These are phyloP conservation scores for Melanitta fusca DNA, from an alignment of 2,797 vertebrate genomes.

Conservation along the genomic window DNA sequence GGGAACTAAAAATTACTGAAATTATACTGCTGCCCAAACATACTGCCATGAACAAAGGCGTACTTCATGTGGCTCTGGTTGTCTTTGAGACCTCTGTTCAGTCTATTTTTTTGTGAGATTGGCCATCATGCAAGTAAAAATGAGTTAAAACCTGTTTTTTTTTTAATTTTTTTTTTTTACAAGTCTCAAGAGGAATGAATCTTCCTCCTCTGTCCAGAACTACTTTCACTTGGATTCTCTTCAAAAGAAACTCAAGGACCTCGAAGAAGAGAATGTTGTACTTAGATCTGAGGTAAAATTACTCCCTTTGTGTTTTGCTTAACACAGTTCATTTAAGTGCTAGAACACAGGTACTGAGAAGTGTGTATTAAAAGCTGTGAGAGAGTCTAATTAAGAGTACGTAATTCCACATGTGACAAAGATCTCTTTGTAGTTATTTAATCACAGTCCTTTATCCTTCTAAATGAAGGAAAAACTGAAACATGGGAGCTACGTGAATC, in stretches of 20 bases:
- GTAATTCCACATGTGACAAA: background rate
- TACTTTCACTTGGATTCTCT: constrained; percentile 94
- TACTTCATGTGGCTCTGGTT: background rate
- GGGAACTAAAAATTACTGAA: background rate
- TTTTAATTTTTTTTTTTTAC: background rate
- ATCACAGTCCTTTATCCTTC: background rate
- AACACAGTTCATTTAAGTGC: background rate
- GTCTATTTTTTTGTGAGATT: background rate
- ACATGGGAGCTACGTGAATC: background rate
- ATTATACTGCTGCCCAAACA: background rate
- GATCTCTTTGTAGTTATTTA: background rate
- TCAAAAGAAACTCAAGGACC: constrained; percentile 97
- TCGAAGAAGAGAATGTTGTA: constrained; percentile 96
- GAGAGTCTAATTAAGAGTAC: background rate
- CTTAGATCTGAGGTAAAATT: constrained; percentile 89
- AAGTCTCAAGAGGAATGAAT: constrained; percentile 91
- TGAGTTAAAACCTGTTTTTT: background rate
- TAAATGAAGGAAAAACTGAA: background rate
- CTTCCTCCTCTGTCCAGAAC: constrained; percentile 85
- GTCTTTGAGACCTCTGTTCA: background rate
- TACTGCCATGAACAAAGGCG: background rate
- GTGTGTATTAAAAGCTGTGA: background rate
- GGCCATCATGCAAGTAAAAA: background rate
- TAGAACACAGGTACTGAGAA: background rate
- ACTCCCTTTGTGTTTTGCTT: background rate